Evolutionary conservation across 1,140 invertebrate species (phyloP).

Genomic region (Saxidomus purpurata): DNA sequence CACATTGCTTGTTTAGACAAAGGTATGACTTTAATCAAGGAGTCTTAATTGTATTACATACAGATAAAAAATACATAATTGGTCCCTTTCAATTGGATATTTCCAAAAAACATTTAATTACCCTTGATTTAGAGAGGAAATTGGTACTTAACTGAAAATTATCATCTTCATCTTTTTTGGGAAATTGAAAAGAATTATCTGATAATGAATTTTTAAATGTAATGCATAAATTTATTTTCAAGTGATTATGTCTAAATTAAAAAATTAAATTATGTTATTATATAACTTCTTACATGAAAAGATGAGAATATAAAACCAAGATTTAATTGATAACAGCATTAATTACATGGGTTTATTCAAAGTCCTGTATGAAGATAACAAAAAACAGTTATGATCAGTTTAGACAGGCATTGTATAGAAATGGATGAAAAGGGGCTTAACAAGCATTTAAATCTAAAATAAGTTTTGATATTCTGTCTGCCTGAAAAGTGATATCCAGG

Average conservation of each 20-base stretch:
- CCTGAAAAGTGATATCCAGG: background rate
- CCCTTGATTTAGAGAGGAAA: background rate
- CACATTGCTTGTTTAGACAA: background rate
- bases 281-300: constrained; percentile 4
- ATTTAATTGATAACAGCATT: background rate
- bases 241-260: constrained; percentile 30
- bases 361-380: background rate
- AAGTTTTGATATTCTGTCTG: background rate
- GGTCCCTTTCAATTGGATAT: background rate
- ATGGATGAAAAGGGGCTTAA: background rate
- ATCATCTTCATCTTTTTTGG: background rate
- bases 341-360: background rate
- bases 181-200: background rate
- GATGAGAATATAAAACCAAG: background rate
- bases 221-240: constrained; percentile 28
- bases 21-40: background rate
- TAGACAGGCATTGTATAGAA: background rate
- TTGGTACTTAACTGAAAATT: background rate
- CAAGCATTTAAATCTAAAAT: background rate
- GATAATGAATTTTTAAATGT: background rate
- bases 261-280: no score
- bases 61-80: no score
- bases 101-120: background rate
- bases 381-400: background rate
- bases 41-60: background rate